A percentile compares a stretch with the other conserved stretches of the same genome.
These are phyloP conservation scores for Notocelia uddmanniana DNA, from an alignment of 2,888 invertebrate genomes.

Conservation along the genomic window DNA sequence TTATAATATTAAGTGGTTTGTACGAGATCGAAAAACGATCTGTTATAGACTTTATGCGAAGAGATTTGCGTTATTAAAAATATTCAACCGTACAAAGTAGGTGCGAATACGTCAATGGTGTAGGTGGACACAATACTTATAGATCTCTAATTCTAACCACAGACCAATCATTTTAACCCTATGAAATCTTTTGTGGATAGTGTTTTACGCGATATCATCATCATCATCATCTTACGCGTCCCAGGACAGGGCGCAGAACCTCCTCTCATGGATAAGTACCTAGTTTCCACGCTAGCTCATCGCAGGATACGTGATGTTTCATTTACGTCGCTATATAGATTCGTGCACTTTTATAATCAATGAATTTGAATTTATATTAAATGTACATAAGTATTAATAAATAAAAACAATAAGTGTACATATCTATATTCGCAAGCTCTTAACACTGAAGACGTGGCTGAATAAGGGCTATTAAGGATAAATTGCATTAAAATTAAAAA, in stretches of 20 bases:
- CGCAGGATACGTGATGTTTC: too few relatives aligned
- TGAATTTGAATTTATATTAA: background rate
- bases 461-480: constrained; percentile 12
- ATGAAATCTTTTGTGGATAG: too few relatives aligned
- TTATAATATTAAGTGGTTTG: constrained; percentile 47
- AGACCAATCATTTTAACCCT: too few relatives aligned
- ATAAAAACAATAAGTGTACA: background rate
- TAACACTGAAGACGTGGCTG: background rate
- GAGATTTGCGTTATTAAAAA: background rate
- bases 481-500: constrained; percentile 21
- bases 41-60: constrained; percentile 17
- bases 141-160: too few relatives aligned
- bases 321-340: too few relatives aligned
- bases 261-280: too few relatives aligned
- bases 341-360: background rate
- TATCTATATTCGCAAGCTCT: too few relatives aligned
- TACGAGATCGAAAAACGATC: constrained; percentile 37
- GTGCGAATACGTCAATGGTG: background rate
- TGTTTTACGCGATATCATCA: too few relatives aligned
- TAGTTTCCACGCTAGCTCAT: too few relatives aligned
- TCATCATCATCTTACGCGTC: too few relatives aligned
- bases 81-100: background rate
- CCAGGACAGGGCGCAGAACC: too few relatives aligned
- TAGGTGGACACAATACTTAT: too few relatives aligned
- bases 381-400: background rate